Evolutionary conservation across 1,140 invertebrate species (phyloP).

Genomic region (Apis dorsata): DNA sequence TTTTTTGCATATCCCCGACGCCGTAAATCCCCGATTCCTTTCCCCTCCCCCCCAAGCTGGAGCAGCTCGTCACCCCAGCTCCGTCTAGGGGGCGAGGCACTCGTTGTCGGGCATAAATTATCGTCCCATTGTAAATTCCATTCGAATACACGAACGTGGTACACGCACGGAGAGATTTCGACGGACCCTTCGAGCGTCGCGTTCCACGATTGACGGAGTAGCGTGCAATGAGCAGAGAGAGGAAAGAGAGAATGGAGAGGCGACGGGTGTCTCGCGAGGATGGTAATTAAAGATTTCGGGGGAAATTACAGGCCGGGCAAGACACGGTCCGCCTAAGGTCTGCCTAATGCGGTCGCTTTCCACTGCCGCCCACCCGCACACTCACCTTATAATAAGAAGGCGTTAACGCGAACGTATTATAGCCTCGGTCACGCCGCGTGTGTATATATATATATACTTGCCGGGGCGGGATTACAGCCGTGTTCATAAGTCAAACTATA

Average conservation of each 20-base stretch:
- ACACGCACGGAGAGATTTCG: slow-evolving; percentile 3
- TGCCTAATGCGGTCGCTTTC: not conserved
- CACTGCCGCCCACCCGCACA: not conserved
- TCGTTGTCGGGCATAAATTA: slow-evolving; percentile 41
- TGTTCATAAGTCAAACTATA: not conserved
- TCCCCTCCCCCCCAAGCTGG: not conserved
- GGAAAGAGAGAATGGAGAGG: not conserved
- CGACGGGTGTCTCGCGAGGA: slow-evolving; percentile 1
- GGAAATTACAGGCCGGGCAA: slow-evolving; percentile 25
- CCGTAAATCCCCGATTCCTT: slow-evolving; percentile 43
- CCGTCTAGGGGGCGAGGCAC: not conserved
- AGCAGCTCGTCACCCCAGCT: slow-evolving; percentile 13
- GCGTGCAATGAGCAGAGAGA: not conserved
- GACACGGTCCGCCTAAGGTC: not conserved
- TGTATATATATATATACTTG: not conserved
- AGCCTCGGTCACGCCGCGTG: not conserved
- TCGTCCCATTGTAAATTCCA: slow-evolving; percentile 34
- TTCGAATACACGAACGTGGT: not conserved
- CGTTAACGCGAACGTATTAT: not conserved
- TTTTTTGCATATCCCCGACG: slow-evolving; percentile 30
- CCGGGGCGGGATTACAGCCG: not conserved
- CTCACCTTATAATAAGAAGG: not conserved
- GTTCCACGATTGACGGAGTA: slow-evolving; percentile 11
- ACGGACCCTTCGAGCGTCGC: slow-evolving; percentile 1
- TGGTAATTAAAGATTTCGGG: slow-evolving; percentile 38